Conservation (phyloP, 2,113 vertebrate genomes). For the Blennius ocellaris region DNA sequence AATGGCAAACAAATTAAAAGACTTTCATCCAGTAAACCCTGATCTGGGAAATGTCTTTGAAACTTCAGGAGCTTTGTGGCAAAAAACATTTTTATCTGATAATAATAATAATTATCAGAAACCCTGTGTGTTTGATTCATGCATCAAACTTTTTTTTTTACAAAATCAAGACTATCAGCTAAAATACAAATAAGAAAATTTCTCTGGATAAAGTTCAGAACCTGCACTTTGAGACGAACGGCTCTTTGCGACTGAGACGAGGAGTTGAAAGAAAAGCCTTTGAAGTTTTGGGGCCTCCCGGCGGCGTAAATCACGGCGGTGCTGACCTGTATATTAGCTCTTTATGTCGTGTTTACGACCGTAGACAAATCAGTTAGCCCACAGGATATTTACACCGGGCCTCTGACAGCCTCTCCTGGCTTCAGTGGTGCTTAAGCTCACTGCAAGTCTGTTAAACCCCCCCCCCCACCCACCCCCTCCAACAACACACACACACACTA, state of each 20-base stretch:
- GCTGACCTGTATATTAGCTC: conserved; percentile 76
- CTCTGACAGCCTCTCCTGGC: conserved; percentile 52
- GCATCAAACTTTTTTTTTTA: background rate
- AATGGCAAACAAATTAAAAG: conserved; percentile 49
- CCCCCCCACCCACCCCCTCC: background rate
- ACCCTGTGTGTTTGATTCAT: background rate
- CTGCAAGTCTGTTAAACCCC: conserved; percentile 34
- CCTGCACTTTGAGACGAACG: background rate
- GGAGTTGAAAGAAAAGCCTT: conserved; percentile 19
- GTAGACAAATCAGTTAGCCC: conserved; percentile 73
- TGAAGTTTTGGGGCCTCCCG: conserved; percentile 29
- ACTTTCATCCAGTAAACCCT: conserved; percentile 45
- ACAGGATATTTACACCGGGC: conserved; percentile 73
- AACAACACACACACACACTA: background rate
- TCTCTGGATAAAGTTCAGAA: conserved; percentile 7
- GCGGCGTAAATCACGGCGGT: conserved; percentile 62
- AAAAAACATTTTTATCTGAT: background rate
- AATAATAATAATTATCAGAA: background rate
- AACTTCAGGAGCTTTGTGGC: conserved; percentile 2
- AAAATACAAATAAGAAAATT: background rate
- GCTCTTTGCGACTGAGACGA: background rate
- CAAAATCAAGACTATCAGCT: background rate
- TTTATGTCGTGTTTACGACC: conserved; percentile 76
- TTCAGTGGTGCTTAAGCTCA: conserved; percentile 48
- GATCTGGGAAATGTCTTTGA: conserved; percentile 24